These are phyloP conservation scores for Helleia helle DNA, from an alignment of 2,888 invertebrate species.

Conservation along the genomic window DNA sequence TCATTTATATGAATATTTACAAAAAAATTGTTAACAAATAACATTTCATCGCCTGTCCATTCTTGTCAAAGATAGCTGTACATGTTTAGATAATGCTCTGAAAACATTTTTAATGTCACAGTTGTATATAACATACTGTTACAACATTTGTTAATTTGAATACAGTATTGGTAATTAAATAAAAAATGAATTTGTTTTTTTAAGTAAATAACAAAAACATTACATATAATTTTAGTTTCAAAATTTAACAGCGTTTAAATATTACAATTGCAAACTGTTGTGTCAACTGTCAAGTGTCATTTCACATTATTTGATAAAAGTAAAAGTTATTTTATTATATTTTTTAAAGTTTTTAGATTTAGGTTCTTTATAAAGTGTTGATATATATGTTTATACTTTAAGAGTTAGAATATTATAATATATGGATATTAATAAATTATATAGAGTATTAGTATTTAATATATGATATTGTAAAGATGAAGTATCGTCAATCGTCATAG, in stretches of 20 bases:
- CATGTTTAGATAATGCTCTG: conserved; percentile 41
- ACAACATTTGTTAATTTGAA: not conserved
- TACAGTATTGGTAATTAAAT: not conserved
- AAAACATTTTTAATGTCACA: conserved; percentile 11
- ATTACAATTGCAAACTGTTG: not conserved
- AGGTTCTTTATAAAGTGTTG: too few species aligned
- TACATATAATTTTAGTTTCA: not conserved
- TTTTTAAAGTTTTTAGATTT: too few species aligned
- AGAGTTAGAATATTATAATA: too few species aligned
- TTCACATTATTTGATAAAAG: too few species aligned
- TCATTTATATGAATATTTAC: conserved; percentile 57
- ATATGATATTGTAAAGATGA: too few species aligned
- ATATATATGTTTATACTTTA: too few species aligned
- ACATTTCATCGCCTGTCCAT: conserved; percentile 57
- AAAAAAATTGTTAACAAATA: conserved; percentile 65
- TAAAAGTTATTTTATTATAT: too few species aligned
- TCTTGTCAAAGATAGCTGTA: conserved; percentile 63
- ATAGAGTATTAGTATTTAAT: too few species aligned
- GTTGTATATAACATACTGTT: not conserved
- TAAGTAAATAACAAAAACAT: not conserved
- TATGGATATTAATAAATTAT: too few species aligned
- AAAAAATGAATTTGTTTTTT: not conserved
- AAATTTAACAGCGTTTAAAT: not conserved
- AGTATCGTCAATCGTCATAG: too few species aligned
- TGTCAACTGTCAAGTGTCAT: too few species aligned